Base-by-base conservation (phyloP, 2,888 invertebrate genomes). In the Halocaridina rubra region DNA sequence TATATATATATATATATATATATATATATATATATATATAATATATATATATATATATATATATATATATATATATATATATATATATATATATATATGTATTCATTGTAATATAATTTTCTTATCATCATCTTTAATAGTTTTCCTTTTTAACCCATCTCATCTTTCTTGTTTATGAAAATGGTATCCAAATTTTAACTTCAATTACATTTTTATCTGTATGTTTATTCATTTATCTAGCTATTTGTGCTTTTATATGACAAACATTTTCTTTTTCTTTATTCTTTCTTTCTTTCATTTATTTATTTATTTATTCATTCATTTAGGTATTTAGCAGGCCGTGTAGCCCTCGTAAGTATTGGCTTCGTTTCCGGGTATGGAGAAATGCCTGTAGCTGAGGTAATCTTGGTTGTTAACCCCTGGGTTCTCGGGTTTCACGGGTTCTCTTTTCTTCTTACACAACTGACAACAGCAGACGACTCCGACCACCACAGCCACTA, bases 381-480 rank as follows among this genome's bases (percentile, higher is more conserved):
- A 86, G 71, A 88, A 80, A 22, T 85, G 82, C 39, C 80, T 69
- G 78, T 88, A 88, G 71, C 72, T 76, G 80, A 81, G 86, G 71
- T 79, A 86, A 22, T 86, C 86, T 30, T 86, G 79, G 10, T 76
- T 46, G n/a, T n/a, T n/a, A n/a, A n/a, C n/a, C 1, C 64, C 67
- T 7, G 78, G 67, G 3, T 53, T 57, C 13, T 79, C 84, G 7
- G 80, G 69, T 33, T 88, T 88, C 16, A 24, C 72, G 5, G 79
- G 81, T 32, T 85, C 84, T 16, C 81, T n/a, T 24, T 78, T 84
- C 39, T 76, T 84, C 59, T 86, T 84, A 30, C 87, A 87, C 32
- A 88, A 2, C 19, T 85, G 78, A 71, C 87, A 87, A 75, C 88
- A 88, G 32, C 87, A 71, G 61, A 86, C 80, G 33, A 87, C 80